phyloP scores from a whole-genome alignment of 2,888 invertebrate species.

The Herminia tarsipennalis region DNA sequence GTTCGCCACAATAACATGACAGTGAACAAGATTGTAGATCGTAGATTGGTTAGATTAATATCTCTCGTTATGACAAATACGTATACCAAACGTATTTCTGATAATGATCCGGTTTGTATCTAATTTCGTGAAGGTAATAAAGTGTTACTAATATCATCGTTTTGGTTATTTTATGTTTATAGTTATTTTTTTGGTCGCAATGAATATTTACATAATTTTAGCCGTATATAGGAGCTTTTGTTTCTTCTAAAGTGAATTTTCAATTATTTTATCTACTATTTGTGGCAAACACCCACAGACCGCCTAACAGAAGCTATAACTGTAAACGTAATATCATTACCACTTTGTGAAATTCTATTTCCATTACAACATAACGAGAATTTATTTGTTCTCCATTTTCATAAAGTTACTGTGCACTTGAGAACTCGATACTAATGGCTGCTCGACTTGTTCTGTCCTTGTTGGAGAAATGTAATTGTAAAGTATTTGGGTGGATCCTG shows the following conservation, averaged over 20 bases:
- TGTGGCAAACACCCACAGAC: conserved; percentile 58
- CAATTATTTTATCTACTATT: conserved; percentile 49
- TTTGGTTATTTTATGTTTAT: conserved; percentile 28
- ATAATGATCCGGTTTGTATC: conserved; percentile 49
- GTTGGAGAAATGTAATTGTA: conserved; percentile 60
- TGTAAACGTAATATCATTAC: conserved; percentile 72
- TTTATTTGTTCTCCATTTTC: conserved; percentile 76
- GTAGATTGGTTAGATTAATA: conserved; percentile 65
- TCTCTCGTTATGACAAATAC: conserved; percentile 54
- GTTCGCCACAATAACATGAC: conserved; percentile 58
- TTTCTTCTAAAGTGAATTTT: conserved; percentile 38
- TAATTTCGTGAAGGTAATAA: conserved; percentile 20
- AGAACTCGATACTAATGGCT: conserved; percentile 60
- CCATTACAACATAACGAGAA: conserved; percentile 72
- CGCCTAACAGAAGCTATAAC: conserved; percentile 64
- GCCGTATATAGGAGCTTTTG: conserved; percentile 32
- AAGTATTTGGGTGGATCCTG: conserved; percentile 56
- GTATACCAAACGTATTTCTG: conserved; percentile 50
- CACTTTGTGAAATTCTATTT: conserved; percentile 71
- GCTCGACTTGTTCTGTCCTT: conserved; percentile 58
- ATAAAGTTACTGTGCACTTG: conserved; percentile 63
- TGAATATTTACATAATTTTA: conserved; percentile 34
- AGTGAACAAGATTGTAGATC: conserved; percentile 62
- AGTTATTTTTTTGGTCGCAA: conserved; percentile 28
- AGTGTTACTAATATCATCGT: conserved; percentile 8